These are phyloP conservation scores for Paedocypris micromegethes DNA, from an alignment of 2,797 vertebrate genomes.

Conservation along the genomic window DNA sequence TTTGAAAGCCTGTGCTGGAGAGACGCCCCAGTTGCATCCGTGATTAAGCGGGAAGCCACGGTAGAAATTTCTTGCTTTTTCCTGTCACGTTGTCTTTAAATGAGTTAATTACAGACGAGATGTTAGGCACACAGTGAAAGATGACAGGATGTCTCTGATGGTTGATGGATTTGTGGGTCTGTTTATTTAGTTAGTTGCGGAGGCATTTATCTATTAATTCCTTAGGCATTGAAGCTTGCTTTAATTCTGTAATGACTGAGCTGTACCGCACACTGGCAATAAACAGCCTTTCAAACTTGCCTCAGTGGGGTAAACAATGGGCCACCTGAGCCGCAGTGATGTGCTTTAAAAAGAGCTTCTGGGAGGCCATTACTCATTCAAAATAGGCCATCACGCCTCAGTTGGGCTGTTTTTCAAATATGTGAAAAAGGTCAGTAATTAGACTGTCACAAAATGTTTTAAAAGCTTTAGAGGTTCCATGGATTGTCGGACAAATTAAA, in stretches of 20 bases:
- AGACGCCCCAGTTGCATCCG: too few species aligned
- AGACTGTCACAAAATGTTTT: slow-evolving; percentile 29
- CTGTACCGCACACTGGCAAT: slow-evolving; percentile 44
- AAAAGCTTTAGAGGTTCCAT: slow-evolving; percentile 1
- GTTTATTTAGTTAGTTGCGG: slow-evolving; percentile 58
- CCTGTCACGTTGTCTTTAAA: slow-evolving; percentile 60
- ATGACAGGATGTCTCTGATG: slow-evolving; percentile 60
- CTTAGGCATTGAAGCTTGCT: slow-evolving; percentile 48
- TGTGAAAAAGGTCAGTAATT: slow-evolving; percentile 28
- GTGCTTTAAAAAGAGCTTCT: slow-evolving; percentile 18
- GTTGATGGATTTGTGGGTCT: slow-evolving; percentile 62
- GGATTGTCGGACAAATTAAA: slow-evolving; percentile 7
- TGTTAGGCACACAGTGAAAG: slow-evolving; percentile 50
- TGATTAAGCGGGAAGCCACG: too few species aligned
- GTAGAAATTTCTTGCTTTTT: slow-evolving; percentile 47
- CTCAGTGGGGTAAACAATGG: slow-evolving; percentile 40
- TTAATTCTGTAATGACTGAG: slow-evolving; percentile 56
- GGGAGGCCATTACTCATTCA: slow-evolving; percentile 15
- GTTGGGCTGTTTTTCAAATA: slow-evolving; percentile 11
- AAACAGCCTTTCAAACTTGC: slow-evolving; percentile 45
- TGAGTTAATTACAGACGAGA: slow-evolving; percentile 66
- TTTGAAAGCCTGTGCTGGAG: too few species aligned
- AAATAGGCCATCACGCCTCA: slow-evolving; percentile 30
- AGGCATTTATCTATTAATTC: slow-evolving; percentile 62
- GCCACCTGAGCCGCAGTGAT: slow-evolving; percentile 42